Base-by-base conservation (phyloP, 2,113 vertebrate genomes). In the Salvelinus sp. region DNA sequence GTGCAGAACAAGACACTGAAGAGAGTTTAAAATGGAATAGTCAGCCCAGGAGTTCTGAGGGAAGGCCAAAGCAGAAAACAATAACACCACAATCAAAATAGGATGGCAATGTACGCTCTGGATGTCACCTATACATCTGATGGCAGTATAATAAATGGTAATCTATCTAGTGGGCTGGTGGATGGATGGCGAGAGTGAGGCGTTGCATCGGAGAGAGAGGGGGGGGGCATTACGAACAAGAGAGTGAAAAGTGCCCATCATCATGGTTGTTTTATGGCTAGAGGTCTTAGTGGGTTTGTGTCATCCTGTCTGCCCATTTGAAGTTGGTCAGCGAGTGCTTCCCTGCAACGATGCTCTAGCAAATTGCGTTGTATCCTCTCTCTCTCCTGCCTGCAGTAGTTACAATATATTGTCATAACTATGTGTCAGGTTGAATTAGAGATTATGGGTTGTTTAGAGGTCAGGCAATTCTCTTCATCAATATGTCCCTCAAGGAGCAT, bases 81-180 rank as follows among this genome's bases (percentile, higher is more conserved):
- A 33, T 28, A 68, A 47, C 18, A 44, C 18, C 12, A 12, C 13
- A n/a, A n/a, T 6, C 27, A 27, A 67, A 28, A 67, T 33, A 33
- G 16, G 3, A 22, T 22, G 30, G 30, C 30, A 38, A 47, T 47
- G n/a, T 47, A 47, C 6, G 58, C 70, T 67, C 48, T 18, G 16
- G n/a, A 64, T 54, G 12, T 30, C 27, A 28, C 63, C 27, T 13
- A 7, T 23, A 30, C 28, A 30, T 18, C 27, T 12, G 4, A 27
- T 28, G 58, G 13, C 73, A 62, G 10, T 38, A 69, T 77, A 74
- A 77, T 62, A 47, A 71, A 79, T 76, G 71, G 65, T 64, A 67
- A 75, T 64, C 74, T 69, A 14, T 73, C 63, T 60, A 73, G 65
- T 76, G 33, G 33, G 5, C 33, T 33, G 33, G 33, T 6, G 30